Evolutionary conservation across 2,113 vertebrate species (phyloP), one percentile per base, ranked within the genome.

Genomic region (Aegotheles bennettii): DNA sequence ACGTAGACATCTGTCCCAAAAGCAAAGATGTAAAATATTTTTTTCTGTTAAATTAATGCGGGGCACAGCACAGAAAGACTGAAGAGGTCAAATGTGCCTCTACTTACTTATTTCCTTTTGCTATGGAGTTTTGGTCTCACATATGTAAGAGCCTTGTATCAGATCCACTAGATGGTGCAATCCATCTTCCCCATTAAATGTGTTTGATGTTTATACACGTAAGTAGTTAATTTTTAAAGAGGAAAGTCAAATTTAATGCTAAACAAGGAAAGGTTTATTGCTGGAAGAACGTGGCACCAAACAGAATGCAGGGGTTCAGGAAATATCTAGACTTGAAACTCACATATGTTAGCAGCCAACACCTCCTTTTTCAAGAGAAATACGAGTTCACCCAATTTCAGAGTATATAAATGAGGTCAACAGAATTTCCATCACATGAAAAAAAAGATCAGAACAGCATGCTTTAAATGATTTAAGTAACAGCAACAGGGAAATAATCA

Each of bases 121-220:
- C 51, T 63, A 31, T 9, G 31, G 26, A 42, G 67, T 36, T 94
- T 82, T 45, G 67, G 50, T 84, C 63, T 78, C 33, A 75, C 6
- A 3, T 11, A 79, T 1, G 15, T 43, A 26, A 87, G 64, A 92
- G 73, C 69, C 96, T 95, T 91, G 63, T 93, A 86, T 80, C 70
- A 86, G 67, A 80, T 94, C 98, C 98, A 98, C 97, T 98, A 98
- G 97, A 94, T 97, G 97, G 98, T 93, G 95, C 97, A 98, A 96
- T 96, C 93, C 96, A 96, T 93, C 97, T 97, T 97, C 83, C 89
- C 76, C 82, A 91, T 70, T 56, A 83, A 84, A 82, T 33, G n/a
- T 4, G 9, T 42, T 87, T 60, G 57, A 90, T 76, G 91, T 63
- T 93, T 56, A 74, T 35, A 73, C 38, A 77, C 26, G 18, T 76